Conservation (phyloP, 30 jellyfish, hydroid and myxozoan genomes). For the Pelagia noctiluca region DNA sequence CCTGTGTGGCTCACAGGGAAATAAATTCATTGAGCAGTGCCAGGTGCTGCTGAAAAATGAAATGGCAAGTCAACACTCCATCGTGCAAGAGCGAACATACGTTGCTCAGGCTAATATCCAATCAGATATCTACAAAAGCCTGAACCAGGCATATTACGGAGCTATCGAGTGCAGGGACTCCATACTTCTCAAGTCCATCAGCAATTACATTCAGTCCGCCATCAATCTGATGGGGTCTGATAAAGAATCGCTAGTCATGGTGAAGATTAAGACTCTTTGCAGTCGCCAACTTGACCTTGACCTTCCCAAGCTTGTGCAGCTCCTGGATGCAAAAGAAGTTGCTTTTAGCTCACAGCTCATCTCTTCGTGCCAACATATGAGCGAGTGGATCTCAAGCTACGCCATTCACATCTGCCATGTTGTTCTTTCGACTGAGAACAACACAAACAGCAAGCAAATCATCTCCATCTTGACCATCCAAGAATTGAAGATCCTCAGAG, state of each 20-base stretch:
- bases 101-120: constrained; percentile 34
- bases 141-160: constrained; percentile 65
- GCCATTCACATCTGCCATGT: constrained; percentile 65
- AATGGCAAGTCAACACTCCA: constrained; percentile 35
- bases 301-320: constrained; percentile 46
- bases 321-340: constrained; percentile 68
- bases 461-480: constrained; percentile 25
- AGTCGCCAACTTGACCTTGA: constrained; percentile 63
- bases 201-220: constrained; percentile 46
- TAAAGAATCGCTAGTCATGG: constrained; percentile 50
- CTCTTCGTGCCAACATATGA: constrained; percentile 53
- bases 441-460: constrained; percentile 44
- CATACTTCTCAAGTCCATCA: constrained; percentile 45
- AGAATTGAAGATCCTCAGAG: constrained; percentile 69
- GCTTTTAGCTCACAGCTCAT: constrained; percentile 2
- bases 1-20: constrained; percentile 41
- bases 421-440: constrained; percentile 36
- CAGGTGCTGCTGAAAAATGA: constrained; percentile 24
- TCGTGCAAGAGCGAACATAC: constrained; percentile 50
- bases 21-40: constrained; percentile 70
- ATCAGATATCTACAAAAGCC: constrained; percentile 46
- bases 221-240: constrained; percentile 34
- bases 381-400: constrained; percentile 81
- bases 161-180: constrained; percentile 49
- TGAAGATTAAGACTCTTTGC: constrained; percentile 50